Conservation (phyloP, 2,797 vertebrate genomes). For the Syngnathus acus region DNA sequence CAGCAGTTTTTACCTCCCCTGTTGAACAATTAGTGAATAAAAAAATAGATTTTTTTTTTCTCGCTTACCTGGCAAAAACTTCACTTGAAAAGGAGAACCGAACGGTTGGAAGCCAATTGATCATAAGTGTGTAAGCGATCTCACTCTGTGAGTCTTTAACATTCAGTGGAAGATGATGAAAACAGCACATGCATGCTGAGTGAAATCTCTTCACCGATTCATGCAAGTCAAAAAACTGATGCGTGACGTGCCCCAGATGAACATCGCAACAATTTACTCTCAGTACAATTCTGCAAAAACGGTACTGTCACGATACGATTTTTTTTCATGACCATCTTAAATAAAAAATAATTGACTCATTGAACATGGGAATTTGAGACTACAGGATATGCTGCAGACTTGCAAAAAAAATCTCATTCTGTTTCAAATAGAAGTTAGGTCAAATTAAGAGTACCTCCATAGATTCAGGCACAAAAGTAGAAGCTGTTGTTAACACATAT, state of each 20-base stretch:
- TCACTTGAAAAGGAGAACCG: neutral
- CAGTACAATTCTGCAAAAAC: neutral
- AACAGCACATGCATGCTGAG: neutral
- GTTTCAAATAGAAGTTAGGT: neutral
- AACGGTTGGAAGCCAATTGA: neutral
- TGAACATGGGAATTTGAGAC: neutral
- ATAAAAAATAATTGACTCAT: neutral
- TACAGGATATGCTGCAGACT: neutral
- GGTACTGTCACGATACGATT: neutral
- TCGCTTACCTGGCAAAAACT: neutral
- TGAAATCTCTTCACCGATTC: neutral
- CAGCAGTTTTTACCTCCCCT: neutral
- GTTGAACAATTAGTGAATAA: neutral
- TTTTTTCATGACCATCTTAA: neutral
- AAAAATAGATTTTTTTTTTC: neutral
- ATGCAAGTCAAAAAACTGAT: neutral
- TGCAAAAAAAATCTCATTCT: neutral
- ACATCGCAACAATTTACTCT: neutral
- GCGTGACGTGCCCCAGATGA: neutral
- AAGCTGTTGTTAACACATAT: neutral
- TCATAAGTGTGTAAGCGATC: neutral
- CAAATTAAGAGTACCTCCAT: neutral
- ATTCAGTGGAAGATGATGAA: slow-evolving; percentile 3
- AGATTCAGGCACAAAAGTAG: slow-evolving; percentile 3
- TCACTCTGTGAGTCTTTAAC: neutral